These are phyloP conservation scores for Steatocranus sp. DNA, from an alignment of 2,797 vertebrate species.

Conservation along the genomic window DNA sequence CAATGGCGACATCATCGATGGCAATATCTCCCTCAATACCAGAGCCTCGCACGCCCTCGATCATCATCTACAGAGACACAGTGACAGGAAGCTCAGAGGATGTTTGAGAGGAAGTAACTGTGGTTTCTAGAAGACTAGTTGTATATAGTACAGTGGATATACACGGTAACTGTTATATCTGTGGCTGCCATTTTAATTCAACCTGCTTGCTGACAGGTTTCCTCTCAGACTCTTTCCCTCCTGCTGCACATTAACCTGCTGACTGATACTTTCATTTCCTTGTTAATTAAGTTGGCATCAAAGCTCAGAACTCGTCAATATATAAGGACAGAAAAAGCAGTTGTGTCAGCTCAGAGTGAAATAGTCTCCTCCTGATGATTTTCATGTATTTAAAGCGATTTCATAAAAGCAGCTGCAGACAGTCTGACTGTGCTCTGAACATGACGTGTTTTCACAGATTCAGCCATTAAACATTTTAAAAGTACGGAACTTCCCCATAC, in stretches of 20 bases:
- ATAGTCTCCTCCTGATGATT: neutral
- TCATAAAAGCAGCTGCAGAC: neutral
- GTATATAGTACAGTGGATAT: neutral
- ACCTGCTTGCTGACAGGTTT: neutral
- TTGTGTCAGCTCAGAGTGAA: neutral
- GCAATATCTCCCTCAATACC: conserved; percentile 96
- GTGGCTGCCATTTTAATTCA: neutral
- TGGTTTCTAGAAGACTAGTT: neutral
- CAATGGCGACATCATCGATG: conserved; percentile 89
- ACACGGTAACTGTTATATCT: too few species aligned
- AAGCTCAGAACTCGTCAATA: neutral
- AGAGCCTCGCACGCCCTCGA: conserved; percentile 89
- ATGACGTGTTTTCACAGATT: neutral
- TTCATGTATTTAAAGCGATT: neutral
- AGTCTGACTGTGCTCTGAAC: neutral
- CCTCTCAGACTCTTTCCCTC: neutral
- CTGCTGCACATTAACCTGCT: neutral
- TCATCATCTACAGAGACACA: conserved; percentile 73
- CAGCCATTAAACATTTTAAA: neutral
- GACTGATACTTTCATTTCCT: neutral
- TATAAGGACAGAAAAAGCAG: neutral
- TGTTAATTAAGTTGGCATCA: neutral
- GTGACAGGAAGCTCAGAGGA: neutral
- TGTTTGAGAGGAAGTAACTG: neutral
- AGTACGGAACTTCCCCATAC: neutral